Evolutionary conservation across 2,113 vertebrate species (phyloP).

Genomic region (Mustela lutreola): DNA sequence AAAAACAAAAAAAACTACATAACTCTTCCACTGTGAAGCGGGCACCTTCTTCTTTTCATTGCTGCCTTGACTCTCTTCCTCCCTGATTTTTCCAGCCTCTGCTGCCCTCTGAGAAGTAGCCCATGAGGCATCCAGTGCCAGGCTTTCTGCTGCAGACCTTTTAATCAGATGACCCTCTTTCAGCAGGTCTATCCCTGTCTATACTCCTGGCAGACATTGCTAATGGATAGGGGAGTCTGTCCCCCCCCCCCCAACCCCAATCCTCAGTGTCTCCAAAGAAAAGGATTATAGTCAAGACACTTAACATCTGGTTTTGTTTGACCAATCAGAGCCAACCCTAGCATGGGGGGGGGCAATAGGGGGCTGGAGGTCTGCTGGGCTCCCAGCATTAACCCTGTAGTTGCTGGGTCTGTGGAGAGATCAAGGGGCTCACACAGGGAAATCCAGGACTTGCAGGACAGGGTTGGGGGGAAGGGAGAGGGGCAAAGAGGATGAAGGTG

Average conservation of each 20-base stretch:
- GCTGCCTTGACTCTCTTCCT: not conserved
- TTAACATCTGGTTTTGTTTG: not conserved
- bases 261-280: not conserved
- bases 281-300: not conserved
- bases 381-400: not conserved
- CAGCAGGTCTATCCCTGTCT: not conserved
- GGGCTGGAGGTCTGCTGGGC: not conserved
- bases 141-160: not conserved
- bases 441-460: not conserved
- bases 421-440: not conserved
- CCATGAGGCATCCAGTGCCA: no score
- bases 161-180: not conserved
- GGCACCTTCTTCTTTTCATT: not conserved
- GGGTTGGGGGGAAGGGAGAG: no score
- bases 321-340: not conserved
- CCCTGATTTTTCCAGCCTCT: not conserved
- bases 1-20: not conserved
- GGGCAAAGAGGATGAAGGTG: rapidly evolving
- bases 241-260: not conserved
- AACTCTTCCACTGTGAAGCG: not conserved
- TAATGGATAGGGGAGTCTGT: not conserved
- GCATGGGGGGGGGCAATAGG: not conserved
- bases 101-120: not conserved
- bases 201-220: not conserved
- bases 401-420: not conserved